A percentile compares a stretch with the other conserved stretches of the same genome.
These are phyloP conservation scores for Vulpes ferrilata DNA, from an alignment of 2,113 vertebrate species.

Conservation along the genomic window DNA sequence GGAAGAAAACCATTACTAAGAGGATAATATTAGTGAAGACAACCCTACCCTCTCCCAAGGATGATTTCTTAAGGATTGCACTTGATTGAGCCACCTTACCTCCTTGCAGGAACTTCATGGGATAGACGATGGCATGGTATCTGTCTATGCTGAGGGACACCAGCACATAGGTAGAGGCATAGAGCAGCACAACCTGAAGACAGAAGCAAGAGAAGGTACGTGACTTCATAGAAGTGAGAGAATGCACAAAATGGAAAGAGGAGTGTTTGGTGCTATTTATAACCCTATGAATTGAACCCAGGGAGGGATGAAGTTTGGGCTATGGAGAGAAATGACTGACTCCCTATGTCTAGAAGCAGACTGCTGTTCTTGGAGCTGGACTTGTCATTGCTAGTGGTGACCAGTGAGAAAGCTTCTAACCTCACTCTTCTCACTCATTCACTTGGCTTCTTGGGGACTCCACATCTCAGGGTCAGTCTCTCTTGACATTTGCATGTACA, in stretches of 20 bases:
- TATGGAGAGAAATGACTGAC: neutral
- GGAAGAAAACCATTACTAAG: neutral
- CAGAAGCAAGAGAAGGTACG: neutral
- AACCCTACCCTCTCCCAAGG: neutral
- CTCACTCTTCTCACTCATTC: neutral
- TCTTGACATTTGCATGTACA: slow-evolving; percentile 16
- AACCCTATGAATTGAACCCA: neutral
- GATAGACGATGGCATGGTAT: slow-evolving; percentile 90
- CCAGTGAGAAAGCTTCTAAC: neutral
- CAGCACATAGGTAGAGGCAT: slow-evolving; percentile 89
- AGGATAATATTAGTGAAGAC: neutral
- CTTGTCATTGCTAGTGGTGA: neutral
- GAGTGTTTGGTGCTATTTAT: neutral
- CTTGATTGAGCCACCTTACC: slow-evolving; percentile 78
- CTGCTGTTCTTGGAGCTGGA: neutral
- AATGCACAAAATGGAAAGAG: too few relatives aligned
- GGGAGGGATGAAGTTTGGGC: neutral
- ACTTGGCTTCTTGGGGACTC: neutral
- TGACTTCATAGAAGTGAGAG: neutral
- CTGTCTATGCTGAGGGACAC: slow-evolving; percentile 90
- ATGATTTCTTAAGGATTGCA: neutral
- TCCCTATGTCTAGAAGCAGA: neutral
- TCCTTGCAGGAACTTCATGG: slow-evolving; percentile 91
- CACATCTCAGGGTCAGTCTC: neutral
- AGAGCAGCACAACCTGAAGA: slow-evolving; percentile 89